These are phyloP conservation scores for Mylabris phalerata DNA, from an alignment of 1,140 invertebrate genomes.

Conservation along the genomic window DNA sequence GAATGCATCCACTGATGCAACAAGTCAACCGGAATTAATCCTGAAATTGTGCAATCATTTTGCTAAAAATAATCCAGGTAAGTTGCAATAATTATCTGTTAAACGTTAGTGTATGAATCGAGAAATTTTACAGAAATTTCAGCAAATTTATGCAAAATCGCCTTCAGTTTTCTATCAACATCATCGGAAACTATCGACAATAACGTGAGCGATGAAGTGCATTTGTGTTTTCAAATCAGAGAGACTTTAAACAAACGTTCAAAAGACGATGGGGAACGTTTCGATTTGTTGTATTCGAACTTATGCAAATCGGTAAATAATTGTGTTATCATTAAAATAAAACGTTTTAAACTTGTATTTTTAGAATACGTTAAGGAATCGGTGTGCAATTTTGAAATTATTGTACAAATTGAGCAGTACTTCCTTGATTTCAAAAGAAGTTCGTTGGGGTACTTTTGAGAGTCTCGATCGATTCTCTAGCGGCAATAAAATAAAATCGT, in stretches of 20 bases:
- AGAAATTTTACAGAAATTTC: constrained; percentile 26
- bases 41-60: constrained; percentile 35
- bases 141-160: constrained; percentile 29
- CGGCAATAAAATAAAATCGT: neutral
- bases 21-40: constrained; percentile 27
- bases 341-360: neutral
- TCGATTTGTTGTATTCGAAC: constrained; percentile 34
- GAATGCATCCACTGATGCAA: constrained; percentile 5
- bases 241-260: constrained; percentile 24
- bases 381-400: constrained; percentile 1
- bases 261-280: constrained; percentile 27
- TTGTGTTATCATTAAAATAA: no score
- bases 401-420: constrained; percentile 5
- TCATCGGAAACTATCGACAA: constrained; percentile 2
- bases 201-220: constrained; percentile 27
- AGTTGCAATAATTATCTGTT: neutral
- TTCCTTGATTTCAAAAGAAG: neutral
- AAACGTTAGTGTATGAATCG: no score
- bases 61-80: constrained; percentile 35
- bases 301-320: constrained; percentile 35
- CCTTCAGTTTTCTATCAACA: constrained; percentile 29
- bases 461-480: constrained; percentile 1
- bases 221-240: constrained; percentile 28
- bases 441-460: constrained; percentile 1
- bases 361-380: constrained; percentile 9